Percentiles rank a stretch among this genome's conserved stretches.
These are phyloP conservation scores for Hylaeus anthracinus DNA, from an alignment of 1,140 invertebrate species.

Conservation along the genomic window DNA sequence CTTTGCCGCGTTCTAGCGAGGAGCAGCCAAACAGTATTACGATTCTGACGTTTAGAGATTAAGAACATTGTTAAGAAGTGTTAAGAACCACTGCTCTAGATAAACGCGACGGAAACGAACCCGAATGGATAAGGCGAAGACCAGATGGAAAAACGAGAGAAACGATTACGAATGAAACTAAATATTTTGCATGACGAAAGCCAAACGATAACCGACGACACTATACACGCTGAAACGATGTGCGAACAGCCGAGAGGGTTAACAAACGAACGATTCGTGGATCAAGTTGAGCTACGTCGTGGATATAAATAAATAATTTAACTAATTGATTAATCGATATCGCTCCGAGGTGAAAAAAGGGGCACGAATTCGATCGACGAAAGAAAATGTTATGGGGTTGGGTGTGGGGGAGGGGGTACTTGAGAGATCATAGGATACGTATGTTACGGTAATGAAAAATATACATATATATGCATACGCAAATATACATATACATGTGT, in stretches of 20 bases:
- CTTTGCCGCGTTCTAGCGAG: too few species aligned
- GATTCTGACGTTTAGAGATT: too few species aligned
- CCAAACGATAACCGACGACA: not conserved
- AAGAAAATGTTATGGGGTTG: not conserved
- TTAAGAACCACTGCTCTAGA: not conserved
- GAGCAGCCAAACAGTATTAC: too few species aligned
- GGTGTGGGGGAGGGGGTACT: not conserved
- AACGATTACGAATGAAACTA: constrained; percentile 1
- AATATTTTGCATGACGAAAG: constrained; percentile 13
- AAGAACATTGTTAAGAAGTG: too few species aligned
- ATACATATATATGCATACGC: constrained; percentile 56
- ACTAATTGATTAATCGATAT: constrained; percentile 17
- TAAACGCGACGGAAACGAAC: not conserved
- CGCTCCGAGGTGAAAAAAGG: not conserved
- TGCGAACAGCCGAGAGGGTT: not conserved
- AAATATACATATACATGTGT: constrained; percentile 38
- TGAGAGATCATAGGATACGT: constrained; percentile 41
- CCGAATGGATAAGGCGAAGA: constrained; percentile 8
- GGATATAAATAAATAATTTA: constrained; percentile 21
- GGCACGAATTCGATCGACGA: constrained; percentile 29
- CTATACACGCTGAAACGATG: not conserved
- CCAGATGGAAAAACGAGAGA: not conserved
- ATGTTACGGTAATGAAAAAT: constrained; percentile 52
- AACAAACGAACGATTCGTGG: constrained; percentile 18
- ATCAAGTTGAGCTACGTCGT: constrained; percentile 24